Percentiles rank a stretch among this genome's conserved stretches.
Evolutionary conservation across 2,888 invertebrate genomes (phyloP).

Genomic region (Calephelis perditalis): DNA sequence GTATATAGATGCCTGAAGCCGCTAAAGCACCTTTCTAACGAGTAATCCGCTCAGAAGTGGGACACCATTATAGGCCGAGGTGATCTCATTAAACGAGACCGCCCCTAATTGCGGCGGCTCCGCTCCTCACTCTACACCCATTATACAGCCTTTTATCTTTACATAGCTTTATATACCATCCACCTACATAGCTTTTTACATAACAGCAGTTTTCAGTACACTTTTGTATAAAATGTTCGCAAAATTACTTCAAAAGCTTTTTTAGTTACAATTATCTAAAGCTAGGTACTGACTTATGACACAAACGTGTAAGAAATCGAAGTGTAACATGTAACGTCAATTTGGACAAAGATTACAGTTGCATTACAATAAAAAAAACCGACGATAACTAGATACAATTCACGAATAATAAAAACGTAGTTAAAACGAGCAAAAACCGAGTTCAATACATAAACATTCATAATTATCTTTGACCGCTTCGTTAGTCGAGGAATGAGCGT

Average conservation of each 20-base stretch:
- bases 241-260: not conserved
- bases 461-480: too few relatives aligned
- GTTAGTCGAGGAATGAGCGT: too few relatives aligned
- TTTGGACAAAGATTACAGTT: too few relatives aligned
- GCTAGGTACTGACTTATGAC: not conserved
- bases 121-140: slow-evolving; percentile 5
- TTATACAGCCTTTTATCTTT: slow-evolving; percentile 9
- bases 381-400: too few relatives aligned
- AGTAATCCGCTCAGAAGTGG: slow-evolving; percentile 20
- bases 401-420: too few relatives aligned
- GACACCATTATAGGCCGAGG: slow-evolving; percentile 23
- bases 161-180: slow-evolving; percentile 8
- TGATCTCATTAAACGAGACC: slow-evolving; percentile 28
- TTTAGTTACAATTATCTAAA: not conserved
- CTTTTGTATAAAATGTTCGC: not conserved
- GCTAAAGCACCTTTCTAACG: slow-evolving; percentile 10
- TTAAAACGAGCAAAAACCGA: too few relatives aligned
- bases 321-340: too few relatives aligned
- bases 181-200: slow-evolving; percentile 11
- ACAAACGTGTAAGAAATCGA: too few relatives aligned
- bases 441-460: too few relatives aligned
- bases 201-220: not conserved
- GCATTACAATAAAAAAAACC: too few relatives aligned
- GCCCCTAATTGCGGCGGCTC: slow-evolving; percentile 23
- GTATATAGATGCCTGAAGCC: slow-evolving; percentile 8